Conservation (phyloP, 2,113 vertebrate genomes). For the Myotis brandtii region DNA sequence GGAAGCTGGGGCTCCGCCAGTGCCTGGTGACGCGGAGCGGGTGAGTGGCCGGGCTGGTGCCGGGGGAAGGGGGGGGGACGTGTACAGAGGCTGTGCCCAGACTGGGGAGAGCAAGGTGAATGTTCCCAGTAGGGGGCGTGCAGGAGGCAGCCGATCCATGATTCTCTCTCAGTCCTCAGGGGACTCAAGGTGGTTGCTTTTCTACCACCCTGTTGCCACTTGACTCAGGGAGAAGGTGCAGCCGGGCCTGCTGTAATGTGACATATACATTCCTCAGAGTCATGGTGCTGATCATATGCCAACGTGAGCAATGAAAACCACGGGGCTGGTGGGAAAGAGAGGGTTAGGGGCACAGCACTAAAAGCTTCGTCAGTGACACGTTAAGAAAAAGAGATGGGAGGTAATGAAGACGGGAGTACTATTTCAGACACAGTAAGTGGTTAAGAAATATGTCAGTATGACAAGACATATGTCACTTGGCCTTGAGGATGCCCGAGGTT, state of each 20-base stretch:
- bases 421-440: not conserved
- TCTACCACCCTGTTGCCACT: not conserved
- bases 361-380: not conserved
- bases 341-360: not conserved
- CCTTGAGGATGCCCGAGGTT: not conserved
- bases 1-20: slow-evolving; percentile 97
- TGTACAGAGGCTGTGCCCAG: not conserved
- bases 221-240: not conserved
- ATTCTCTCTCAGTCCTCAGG: not conserved
- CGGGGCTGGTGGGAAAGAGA: not conserved
- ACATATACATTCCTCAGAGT: not conserved
- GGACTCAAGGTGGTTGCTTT: not conserved
- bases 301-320: not conserved
- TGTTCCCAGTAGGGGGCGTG: too few species aligned
- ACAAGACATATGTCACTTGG: not conserved
- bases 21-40: slow-evolving; percentile 98
- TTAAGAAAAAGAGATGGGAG: not conserved
- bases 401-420: not conserved
- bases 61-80: too few species aligned
- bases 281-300: not conserved
- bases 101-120: not conserved
- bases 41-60: slow-evolving; percentile 83
- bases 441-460: not conserved
- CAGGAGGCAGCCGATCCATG: too few species aligned
- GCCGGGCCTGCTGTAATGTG: not conserved